These are phyloP conservation scores for Calameuta idolon DNA, from an alignment of 2,888 invertebrate genomes.

Conservation along the genomic window DNA sequence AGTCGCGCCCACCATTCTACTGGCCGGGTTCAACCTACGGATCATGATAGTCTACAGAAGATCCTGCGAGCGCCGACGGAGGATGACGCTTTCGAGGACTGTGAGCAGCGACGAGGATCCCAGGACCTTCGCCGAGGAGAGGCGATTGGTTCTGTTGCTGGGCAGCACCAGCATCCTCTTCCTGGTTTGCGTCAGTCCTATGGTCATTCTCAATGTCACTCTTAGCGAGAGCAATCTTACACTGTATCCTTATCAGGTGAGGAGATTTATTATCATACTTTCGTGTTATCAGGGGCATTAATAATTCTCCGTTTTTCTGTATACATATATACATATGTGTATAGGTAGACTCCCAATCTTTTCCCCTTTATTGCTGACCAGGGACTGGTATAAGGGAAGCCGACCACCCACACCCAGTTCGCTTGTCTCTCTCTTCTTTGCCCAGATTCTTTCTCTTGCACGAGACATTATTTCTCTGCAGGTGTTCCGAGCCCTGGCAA, in stretches of 20 bases:
- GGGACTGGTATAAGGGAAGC: background rate
- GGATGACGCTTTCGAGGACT: slow-evolving; percentile 75
- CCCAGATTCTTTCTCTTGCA: slow-evolving; percentile 14
- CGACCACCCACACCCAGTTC: background rate
- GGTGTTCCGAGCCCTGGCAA: slow-evolving; percentile 79
- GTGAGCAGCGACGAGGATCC: slow-evolving; percentile 74
- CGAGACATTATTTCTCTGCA: slow-evolving; percentile 47
- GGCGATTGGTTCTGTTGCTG: slow-evolving; percentile 74
- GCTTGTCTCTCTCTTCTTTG: slow-evolving; percentile 13
- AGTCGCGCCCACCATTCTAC: slow-evolving; percentile 75
- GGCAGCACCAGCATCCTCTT: slow-evolving; percentile 78
- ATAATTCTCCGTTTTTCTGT: too few relatives aligned
- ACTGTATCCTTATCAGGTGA: slow-evolving; percentile 75
- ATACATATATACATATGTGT: too few relatives aligned
- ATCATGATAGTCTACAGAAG: slow-evolving; percentile 77
- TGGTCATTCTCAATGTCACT: slow-evolving; percentile 78
- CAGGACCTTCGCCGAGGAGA: slow-evolving; percentile 76
- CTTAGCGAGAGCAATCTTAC: slow-evolving; percentile 74
- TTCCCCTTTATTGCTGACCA: slow-evolving; percentile 14
- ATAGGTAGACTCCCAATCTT: slow-evolving; percentile 9
- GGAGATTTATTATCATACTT: slow-evolving; percentile 24
- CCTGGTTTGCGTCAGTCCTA: slow-evolving; percentile 77
- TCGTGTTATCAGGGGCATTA: too few relatives aligned
- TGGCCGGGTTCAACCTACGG: slow-evolving; percentile 75
- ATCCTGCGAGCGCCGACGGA: slow-evolving; percentile 74